Percentiles rank a stretch among this genome's conserved stretches.
Evolutionary conservation across 2,888 invertebrate species (phyloP).

Genomic region (Caenorhabditis becei): DNA sequence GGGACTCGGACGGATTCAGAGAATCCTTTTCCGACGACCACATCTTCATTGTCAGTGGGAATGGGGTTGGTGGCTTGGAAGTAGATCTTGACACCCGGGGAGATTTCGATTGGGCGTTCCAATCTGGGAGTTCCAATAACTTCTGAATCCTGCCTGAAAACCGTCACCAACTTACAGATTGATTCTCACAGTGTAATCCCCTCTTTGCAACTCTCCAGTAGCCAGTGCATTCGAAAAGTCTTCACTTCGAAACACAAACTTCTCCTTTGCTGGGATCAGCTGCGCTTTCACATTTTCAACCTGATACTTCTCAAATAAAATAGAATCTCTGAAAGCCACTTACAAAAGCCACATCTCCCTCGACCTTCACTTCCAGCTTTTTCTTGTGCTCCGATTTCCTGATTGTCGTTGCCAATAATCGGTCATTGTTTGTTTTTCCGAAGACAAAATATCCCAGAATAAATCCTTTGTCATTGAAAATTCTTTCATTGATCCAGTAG

Average conservation of each 20-base stretch:
- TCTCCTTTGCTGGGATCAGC: background rate
- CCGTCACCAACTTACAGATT: conserved; percentile 25
- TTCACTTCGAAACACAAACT: conserved; percentile 13
- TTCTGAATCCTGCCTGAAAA: too few relatives aligned
- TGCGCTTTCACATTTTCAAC: background rate
- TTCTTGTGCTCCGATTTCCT: background rate
- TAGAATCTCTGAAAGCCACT: background rate
- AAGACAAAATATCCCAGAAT: background rate
- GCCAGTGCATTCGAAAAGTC: conserved; percentile 16
- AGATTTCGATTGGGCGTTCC: background rate
- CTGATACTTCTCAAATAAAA: background rate
- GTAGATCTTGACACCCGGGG: background rate
- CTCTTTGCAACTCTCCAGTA: background rate
- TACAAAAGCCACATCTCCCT: conserved; percentile 3
- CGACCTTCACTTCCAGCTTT: background rate
- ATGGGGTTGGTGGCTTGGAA: conserved; percentile 14
- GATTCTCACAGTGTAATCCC: conserved; percentile 25
- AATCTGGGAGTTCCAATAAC: background rate
- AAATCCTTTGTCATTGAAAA: background rate
- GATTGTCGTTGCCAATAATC: background rate
- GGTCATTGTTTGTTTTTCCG: background rate
- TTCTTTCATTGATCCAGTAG: background rate
- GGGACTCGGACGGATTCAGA: background rate
- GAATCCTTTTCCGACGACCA: conserved; percentile 8
- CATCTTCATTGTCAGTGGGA: background rate